Conservation (phyloP, 2,888 invertebrate genomes). For the Athalia circularis region DNA sequence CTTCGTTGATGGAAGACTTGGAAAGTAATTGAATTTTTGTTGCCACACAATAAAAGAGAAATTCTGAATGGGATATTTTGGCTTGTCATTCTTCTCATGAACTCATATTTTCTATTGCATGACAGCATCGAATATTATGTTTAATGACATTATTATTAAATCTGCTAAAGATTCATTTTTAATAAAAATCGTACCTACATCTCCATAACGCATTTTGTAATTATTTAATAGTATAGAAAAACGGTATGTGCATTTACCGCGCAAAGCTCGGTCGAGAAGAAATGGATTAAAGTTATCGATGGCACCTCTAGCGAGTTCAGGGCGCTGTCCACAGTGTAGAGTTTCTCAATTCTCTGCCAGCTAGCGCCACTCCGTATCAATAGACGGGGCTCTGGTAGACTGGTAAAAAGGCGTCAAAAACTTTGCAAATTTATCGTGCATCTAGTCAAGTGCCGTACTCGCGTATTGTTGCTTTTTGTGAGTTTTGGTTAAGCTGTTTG, state of each 20-base stretch:
- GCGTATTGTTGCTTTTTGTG: constrained; percentile 56
- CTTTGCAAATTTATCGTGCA: constrained; percentile 57
- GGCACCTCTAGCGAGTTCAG: background rate
- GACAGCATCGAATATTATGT: too few relatives aligned
- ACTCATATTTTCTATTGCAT: too few relatives aligned
- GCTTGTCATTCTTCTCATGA: background rate
- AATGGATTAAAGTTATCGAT: background rate
- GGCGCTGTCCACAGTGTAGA: constrained; percentile 23
- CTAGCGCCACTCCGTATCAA: constrained; percentile 44
- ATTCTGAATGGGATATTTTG: background rate
- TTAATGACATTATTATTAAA: too few relatives aligned
- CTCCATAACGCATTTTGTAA: too few relatives aligned
- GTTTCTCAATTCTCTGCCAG: background rate
- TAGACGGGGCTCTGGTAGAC: constrained; percentile 48
- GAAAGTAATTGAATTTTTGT: constrained; percentile 44
- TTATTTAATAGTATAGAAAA: too few relatives aligned
- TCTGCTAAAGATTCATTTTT: too few relatives aligned
- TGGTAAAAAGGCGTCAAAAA: constrained; percentile 58
- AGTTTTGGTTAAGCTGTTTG: constrained; percentile 47
- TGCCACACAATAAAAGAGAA: too few relatives aligned
- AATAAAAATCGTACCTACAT: too few relatives aligned
- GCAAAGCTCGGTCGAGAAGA: background rate
- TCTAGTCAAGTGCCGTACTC: constrained; percentile 53
- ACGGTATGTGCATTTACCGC: background rate
- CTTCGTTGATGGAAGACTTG: constrained; percentile 81